Base-by-base conservation (phyloP, 2,797 vertebrate genomes). In the Dendrocincla fuliginosa region DNA sequence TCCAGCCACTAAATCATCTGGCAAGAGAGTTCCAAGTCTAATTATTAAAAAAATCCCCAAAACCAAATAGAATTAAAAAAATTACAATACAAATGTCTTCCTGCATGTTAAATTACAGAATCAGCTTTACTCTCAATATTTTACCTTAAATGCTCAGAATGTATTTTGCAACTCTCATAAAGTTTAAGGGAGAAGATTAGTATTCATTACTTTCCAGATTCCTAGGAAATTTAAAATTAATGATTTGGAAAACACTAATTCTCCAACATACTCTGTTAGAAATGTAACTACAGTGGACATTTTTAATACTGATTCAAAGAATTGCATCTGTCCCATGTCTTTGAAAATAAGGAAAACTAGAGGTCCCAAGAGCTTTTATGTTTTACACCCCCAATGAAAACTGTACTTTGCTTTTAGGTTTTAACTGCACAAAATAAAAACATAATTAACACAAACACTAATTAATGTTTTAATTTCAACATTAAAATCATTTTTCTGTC, bases 321-420 rank as follows among this genome's bases (percentile, higher is more conserved):
- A 65, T 33, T 85, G 44, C 0, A 70, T 41, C 10, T 13, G 76
- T 59, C 65, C 33, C 14, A 47, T 10, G 7, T n/a, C 59, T 69
- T 57, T 39, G 46, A 81, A 89, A 84, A 82, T 10, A 81, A 75
- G 11, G n/a, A 81, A 68, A 69, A 82, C 9, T 7, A 84, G n/a
- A 56, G 11, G 5, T 37, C 10, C 14, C 10, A 46, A 23, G 30
- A 83, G 7, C 24, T 55, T 49, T 75, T 50, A 25, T 27, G 16
- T 22, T 71, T 76, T 28, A 71, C 2, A 23, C 1, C 8, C 18
- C 32, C 41, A 10, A 63, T 20, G 28, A 91, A 74, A 84, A 55
- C 24, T 41, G 25, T 49, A 64, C 25, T 82, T 79, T 35, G 13
- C 18, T 76, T 24, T 60, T 33, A 57, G 4, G 10, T 47, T 89